phyloP scores from a whole-genome alignment of 2,113 vertebrate species.

The Mionectes macconnelli region DNA sequence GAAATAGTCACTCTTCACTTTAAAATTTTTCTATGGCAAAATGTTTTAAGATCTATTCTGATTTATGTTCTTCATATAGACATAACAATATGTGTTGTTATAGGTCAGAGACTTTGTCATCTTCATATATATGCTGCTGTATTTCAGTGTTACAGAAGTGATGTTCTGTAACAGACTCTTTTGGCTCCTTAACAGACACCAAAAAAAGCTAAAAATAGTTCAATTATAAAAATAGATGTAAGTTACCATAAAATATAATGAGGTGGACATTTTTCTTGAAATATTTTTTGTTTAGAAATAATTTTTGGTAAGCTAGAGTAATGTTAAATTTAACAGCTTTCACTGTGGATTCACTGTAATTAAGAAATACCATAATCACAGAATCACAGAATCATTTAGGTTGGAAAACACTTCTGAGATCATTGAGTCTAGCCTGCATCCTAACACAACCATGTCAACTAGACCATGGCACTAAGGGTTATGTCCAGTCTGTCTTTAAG shows the following conservation, averaged over 20 bases:
- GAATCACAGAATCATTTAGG: background rate
- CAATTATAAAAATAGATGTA: background rate
- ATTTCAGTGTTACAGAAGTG: background rate
- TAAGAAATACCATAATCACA: background rate
- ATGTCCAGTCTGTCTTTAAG: background rate
- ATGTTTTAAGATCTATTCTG: background rate
- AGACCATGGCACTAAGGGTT: background rate
- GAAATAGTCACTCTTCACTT: background rate
- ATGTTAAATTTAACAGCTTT: background rate
- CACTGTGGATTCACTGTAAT: background rate
- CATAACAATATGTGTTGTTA: background rate
- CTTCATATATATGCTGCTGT: background rate
- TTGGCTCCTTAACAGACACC: background rate
- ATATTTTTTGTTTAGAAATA: background rate
- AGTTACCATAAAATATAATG: background rate
- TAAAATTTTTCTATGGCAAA: background rate
- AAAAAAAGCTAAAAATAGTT: background rate
- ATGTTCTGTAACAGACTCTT: background rate
- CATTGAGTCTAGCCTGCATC: background rate
- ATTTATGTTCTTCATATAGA: background rate
- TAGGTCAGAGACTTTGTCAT: background rate
- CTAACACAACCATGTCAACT: background rate
- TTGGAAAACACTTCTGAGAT: background rate
- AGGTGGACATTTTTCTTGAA: background rate
- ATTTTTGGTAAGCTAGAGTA: background rate